Evolutionary conservation across 2,113 vertebrate genomes (phyloP).

Genomic region (Tricholaema leucomelas): DNA sequence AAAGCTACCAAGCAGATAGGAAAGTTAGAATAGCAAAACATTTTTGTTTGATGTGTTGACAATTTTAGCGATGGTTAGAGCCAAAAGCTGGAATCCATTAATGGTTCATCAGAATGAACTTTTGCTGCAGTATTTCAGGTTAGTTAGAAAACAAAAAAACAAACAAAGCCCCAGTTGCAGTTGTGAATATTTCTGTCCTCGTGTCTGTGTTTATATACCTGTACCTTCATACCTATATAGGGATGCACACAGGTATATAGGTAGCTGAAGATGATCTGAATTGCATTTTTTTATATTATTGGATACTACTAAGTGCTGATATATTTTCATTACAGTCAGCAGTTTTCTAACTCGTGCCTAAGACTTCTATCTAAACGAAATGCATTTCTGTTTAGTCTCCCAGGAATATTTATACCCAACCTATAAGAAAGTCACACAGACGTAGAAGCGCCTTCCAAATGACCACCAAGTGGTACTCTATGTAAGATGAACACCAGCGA

Average conservation of each 20-base stretch:
- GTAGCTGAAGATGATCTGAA: conserved; percentile 65
- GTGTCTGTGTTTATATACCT: conserved; percentile 68
- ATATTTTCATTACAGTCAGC: conserved; percentile 82
- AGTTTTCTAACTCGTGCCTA: conserved; percentile 82
- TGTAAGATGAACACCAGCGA: conserved; percentile 83
- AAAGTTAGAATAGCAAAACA: conserved; percentile 15
- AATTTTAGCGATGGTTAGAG: conserved; percentile 39
- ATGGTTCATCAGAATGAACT: conserved; percentile 55
- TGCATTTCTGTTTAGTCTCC: conserved; percentile 80
- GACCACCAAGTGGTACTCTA: conserved; percentile 75
- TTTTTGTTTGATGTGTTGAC: conserved; percentile 33
- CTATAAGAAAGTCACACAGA: conserved; percentile 70
- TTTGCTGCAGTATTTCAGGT: conserved; percentile 76
- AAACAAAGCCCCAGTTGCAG: conserved; percentile 34
- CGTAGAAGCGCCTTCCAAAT: conserved; percentile 81
- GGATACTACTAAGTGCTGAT: conserved; percentile 78
- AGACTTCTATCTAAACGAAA: conserved; percentile 79
- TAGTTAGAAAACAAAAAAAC: conserved; percentile 7
- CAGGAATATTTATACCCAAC: conserved; percentile 79
- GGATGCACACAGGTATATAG: conserved; percentile 52
- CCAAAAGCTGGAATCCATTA: conserved; percentile 41
- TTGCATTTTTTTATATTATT: conserved; percentile 80
- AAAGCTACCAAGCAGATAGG: conserved; percentile 22
- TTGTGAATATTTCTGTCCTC: conserved; percentile 65
- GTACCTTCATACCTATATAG: conserved; percentile 56